A percentile compares a stretch with the other conserved stretches of the same genome.
Evolutionary conservation across 2,888 invertebrate species (phyloP).

Genomic region (Phymatocera aterrima): DNA sequence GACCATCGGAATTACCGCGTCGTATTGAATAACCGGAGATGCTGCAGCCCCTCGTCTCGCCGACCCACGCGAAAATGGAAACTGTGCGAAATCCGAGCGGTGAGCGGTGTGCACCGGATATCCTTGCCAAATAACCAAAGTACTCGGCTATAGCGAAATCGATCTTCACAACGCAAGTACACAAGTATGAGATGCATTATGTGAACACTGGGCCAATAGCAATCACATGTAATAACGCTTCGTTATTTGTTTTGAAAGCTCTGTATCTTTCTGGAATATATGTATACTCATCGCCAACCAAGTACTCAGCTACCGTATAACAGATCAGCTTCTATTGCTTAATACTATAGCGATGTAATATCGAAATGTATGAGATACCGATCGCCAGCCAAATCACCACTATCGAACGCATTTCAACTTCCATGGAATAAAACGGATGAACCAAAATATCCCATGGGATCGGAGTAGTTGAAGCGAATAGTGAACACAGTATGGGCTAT

Average conservation of each 20-base stretch:
- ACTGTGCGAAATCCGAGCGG: slow-evolving; percentile 19
- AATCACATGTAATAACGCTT: not conserved
- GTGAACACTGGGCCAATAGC: not conserved
- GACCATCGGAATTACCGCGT: slow-evolving; percentile 54
- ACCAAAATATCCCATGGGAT: not conserved
- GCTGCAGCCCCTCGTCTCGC: not conserved
- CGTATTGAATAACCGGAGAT: slow-evolving; percentile 13
- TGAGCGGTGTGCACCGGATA: slow-evolving; percentile 20
- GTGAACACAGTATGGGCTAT: too few species aligned
- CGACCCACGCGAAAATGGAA: slow-evolving; percentile 7
- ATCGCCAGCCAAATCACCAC: not conserved
- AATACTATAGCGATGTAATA: not conserved
- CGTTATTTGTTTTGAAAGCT: not conserved
- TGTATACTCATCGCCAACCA: too few species aligned
- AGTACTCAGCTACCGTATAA: not conserved
- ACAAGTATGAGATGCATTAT: not conserved
- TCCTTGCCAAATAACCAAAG: slow-evolving; percentile 2
- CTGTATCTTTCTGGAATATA: not conserved
- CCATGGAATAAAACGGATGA: not conserved
- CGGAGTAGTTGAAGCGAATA: not conserved
- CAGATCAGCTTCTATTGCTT: not conserved
- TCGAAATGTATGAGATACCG: not conserved
- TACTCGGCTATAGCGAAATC: not conserved
- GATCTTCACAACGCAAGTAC: slow-evolving; percentile 1
- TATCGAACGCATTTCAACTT: not conserved